Evolutionary conservation across 1,140 invertebrate genomes (phyloP), one percentile per base, ranked within the genome.

Genomic region (Drosophila virilis): DNA sequence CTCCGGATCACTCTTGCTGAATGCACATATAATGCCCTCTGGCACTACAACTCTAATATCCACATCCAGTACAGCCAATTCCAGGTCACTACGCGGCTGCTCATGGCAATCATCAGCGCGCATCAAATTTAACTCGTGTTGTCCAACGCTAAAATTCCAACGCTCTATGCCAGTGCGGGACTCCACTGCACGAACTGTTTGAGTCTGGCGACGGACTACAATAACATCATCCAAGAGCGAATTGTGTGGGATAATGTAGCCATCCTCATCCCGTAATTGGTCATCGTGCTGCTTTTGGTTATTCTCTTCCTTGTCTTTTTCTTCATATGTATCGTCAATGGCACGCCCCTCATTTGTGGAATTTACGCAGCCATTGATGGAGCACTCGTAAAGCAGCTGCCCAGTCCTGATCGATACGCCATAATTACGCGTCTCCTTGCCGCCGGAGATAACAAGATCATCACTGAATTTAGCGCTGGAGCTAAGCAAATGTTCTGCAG

Each of bases 91-190:
- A 89, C 90, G 89, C 2, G 91, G 77, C 50, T 84, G 80, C 51
- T 92, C 66, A 54, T 93, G 92, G 59, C 95, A 96, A 52, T 94
- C 93, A 71, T 93, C 77, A 72, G 92, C 82, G 75, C 93, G 70
- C 70, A 93, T 78, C 72, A 97, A 80, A 50, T 95, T 95, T 38
- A 98, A 77, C 74, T 98, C 95, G 93, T 98, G 96, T 70, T 97
- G 95, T 1, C 96, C 97, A 35, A 99, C 97, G 92, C 97, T 98
- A 86, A 98, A 99, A 93, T 99, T 98, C 98, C 98, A 99, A 83
- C 97, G 97, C 94, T 99, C 98, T 51, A 93, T 89, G 8, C 98
- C 98, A 37, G 95, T 95, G 37, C 95, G 93, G 0, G 97, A 95
- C 91, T 98, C 97, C 17, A 98, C 94, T 35, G 97, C 97, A 66